Conservation (phyloP, 1,140 invertebrate species). For the Homarus americanus region DNA sequence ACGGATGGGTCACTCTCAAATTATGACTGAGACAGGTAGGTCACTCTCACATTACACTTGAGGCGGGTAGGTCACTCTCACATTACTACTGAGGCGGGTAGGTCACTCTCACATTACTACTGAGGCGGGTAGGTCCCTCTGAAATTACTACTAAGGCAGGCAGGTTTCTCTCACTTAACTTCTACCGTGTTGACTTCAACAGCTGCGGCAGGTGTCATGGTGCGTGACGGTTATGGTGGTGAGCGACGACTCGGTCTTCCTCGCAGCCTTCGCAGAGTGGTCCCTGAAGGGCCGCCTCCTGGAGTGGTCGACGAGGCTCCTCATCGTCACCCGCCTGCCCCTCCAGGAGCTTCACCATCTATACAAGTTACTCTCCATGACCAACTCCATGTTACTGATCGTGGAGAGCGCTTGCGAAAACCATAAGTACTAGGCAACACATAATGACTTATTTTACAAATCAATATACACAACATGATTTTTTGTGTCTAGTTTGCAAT, state of each 20-base stretch:
- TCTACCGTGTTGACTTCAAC: not conserved
- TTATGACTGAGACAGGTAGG: too few relatives aligned
- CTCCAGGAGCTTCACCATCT: not conserved
- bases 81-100: too few relatives aligned
- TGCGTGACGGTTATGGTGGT: constrained; percentile 36
- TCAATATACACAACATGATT: not conserved
- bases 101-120: not conserved
- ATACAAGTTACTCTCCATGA: not conserved
- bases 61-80: too few relatives aligned
- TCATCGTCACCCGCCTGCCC: constrained; percentile 19
- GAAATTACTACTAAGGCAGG: not conserved
- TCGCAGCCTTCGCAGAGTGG: constrained; percentile 29
- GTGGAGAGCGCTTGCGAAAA: not conserved
- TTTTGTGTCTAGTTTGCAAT: too few relatives aligned
- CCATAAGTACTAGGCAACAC: not conserved
- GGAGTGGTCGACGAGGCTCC: constrained; percentile 36
- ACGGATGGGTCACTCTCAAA: too few relatives aligned
- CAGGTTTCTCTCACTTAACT: not conserved
- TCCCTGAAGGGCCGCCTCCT: constrained; percentile 6
- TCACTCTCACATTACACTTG: too few relatives aligned
- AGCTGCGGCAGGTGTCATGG: constrained; percentile 42
- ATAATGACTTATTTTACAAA: not conserved
- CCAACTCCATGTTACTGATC: constrained; percentile 28
- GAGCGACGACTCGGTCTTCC: constrained; percentile 43
- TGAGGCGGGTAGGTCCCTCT: not conserved